Base-by-base conservation (phyloP, 2,797 vertebrate species). In the Numenius phaeopus region DNA sequence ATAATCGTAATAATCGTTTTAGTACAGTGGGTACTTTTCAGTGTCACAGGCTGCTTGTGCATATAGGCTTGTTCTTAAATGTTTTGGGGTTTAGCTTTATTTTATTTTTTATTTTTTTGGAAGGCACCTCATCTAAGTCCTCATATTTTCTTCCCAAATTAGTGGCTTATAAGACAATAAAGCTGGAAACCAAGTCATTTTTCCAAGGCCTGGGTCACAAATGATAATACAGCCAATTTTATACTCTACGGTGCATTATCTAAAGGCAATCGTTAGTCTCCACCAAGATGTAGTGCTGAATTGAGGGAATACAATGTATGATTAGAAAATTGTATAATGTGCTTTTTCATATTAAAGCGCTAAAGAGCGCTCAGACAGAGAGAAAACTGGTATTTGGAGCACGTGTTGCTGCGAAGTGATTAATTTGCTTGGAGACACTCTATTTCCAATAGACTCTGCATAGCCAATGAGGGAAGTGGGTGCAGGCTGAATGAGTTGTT, bases 401-500 rank as follows among this genome's bases (percentile, higher is more conserved):
- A 29, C 0, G 0, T 90, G 59, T 66, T 59, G 61, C 71, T 91
- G 82, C 61, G 9, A 4, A 54, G 40, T 39, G 81, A 49, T 89
- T 69, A 39, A 14, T 69, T 86, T 67, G 67, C 57, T 9, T 29
- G 32, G 54, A 80, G 57, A 50, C 69, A 64, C 39, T 14, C 78
- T 73, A 58, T 88, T 93, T 90, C 77, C 49, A 54, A 0, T 10
- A 34, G 30, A 7, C 34, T 40, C 34, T n/a, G 26, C 32, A 14
- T 27, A 83, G 77, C 65, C 69, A 16, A 4, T 8, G 29, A 66
- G 81, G 44, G 84, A 55, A 79, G 26, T 30, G 59, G 5, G 3
- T 59, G 27, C 49, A 46, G 87, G n/a, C 66, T 83, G 37, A 84
- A 59, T n/a, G n/a, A 69, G 62, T 87, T 92, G 77, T 84, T 94